Base-by-base conservation (phyloP, 2,888 invertebrate species). In the Cantharis flavilabris region DNA sequence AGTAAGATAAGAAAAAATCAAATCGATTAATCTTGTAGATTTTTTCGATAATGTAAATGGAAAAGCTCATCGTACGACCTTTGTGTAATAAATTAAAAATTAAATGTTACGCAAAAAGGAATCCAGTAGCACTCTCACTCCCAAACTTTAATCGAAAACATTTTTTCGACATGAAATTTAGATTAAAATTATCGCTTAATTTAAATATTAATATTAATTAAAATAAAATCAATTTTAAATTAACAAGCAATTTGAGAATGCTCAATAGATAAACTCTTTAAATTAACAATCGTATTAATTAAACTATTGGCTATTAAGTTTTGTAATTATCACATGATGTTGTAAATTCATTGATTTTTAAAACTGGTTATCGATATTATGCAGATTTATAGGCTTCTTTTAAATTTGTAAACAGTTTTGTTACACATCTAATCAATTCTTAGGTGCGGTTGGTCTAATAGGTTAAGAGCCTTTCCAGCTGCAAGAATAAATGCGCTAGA, bases 221-320 rank as follows among this genome's bases (percentile, higher is more conserved):
- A 67, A 49, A 49, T 49, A 49, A 49, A 49, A 49, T 49, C 65
- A 67, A 26, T 67, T 67, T 67, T 67, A 67, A 67, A 67, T 67
- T 67, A 67, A 67, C 65, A 67, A 23, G 23, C 65, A 23, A 67
- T 67, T 67, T 23, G 14, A 30, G 33, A 28, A 69, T 28, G 20
- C 30, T 26, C 30, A 26, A 30, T 69, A 23, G 11, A 23, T 26
- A 28, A 30, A 28, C 26, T 18, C 20, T 23, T 71, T 71, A 49
- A n/a, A 71, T 62, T 62, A 71, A 20, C 71, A 71, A 20, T 20
- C 71, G 20, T 49, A 71, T 71, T 62, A 71, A 62, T 71, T 71
- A 71, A 71, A 62, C 26, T 67, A 67, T 67, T 26, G 65, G 33
- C 69, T 7, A 69, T 69, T 67, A 67, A 67, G 20, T 67, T 67